Base-by-base conservation (phyloP, 2,888 invertebrate genomes). In the Apamea crenata region DNA sequence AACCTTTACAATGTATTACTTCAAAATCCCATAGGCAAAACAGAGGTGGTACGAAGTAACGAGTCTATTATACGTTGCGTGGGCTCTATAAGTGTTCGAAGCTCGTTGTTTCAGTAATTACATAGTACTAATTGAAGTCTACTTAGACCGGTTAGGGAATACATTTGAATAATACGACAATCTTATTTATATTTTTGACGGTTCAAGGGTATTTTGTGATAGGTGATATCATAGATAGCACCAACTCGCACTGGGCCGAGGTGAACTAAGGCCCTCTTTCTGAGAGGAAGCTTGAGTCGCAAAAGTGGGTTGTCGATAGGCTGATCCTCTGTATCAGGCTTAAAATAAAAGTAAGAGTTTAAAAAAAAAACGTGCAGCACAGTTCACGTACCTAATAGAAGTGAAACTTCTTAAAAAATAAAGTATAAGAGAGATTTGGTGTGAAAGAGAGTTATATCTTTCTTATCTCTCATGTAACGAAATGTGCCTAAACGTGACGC, bases 51-150 rank as follows among this genome's bases (percentile, higher is more conserved):
- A 85, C 85, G 29, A 29, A 92, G 91, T 94, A 94, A 95, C 93
- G 91, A 94, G 93, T 89, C 88, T 91, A 94, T 95, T 94, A 94
- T 92, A 32, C 87, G 90, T 81, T 86, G 94, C 89, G 92, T 90
- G 92, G 92, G 91, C 84, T 85, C 88, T 77, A 88, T 89, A 74
- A 88, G 78, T 86, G 84, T 85, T 91, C 90, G 56, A 90, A 89
- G 88, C 90, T 91, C 87, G 91, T 92, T 90, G 91, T 94, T 88
- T 93, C 85, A 93, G 88, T 94, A 94, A 95, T 94, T 94, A 91
- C 90, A 89, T 87, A 85, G 85, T 69, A 89, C 90, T 93, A 93
- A 94, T 93, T 93, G 93, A 91, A 89, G 87, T 79, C 92, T 92
- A 82, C 92, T 91, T 90, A 90, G 73, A 92, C 91, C 84, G 84